A percentile compares a stretch with the other conserved stretches of the same genome.
These are phyloP conservation scores for Caloenas nicobarica DNA, from an alignment of 2,113 vertebrate species.

Conservation along the genomic window DNA sequence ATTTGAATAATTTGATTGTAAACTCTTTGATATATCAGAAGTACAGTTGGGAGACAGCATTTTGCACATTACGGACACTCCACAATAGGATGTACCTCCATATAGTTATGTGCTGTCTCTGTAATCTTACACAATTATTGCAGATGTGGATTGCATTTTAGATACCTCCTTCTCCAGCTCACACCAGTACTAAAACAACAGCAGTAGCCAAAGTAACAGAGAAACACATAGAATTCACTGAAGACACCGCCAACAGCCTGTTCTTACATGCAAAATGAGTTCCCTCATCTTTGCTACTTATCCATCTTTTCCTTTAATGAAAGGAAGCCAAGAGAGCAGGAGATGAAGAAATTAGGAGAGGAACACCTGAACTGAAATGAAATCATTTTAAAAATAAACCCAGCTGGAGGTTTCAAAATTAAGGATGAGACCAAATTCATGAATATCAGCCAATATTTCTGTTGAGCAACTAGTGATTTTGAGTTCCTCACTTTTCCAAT, in stretches of 20 bases:
- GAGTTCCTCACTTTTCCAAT: not conserved
- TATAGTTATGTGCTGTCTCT: not conserved
- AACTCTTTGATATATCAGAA: not conserved
- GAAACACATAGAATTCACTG: not conserved
- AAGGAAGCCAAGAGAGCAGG: not conserved
- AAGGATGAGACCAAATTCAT: not conserved
- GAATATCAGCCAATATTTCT: not conserved
- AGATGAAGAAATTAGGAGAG: not conserved
- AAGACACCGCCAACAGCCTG: not conserved
- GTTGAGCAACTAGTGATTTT: not conserved
- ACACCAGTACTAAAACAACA: not conserved
- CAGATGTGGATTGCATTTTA: not conserved
- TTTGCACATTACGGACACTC: not conserved
- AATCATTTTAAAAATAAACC: not conserved
- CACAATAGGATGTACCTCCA: not conserved
- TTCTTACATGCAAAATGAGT: not conserved
- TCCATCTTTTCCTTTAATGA: not conserved
- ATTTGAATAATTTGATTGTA: not conserved
- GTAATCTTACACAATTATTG: not conserved
- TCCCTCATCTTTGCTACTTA: not conserved
- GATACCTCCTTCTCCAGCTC: not conserved
- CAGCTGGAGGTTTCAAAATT: not conserved
- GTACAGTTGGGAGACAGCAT: not conserved
- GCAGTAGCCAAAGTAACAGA: not conserved
- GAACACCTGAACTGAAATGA: not conserved